Base-by-base conservation (phyloP, 2,888 invertebrate genomes). In the Morpho deidamia region DNA sequence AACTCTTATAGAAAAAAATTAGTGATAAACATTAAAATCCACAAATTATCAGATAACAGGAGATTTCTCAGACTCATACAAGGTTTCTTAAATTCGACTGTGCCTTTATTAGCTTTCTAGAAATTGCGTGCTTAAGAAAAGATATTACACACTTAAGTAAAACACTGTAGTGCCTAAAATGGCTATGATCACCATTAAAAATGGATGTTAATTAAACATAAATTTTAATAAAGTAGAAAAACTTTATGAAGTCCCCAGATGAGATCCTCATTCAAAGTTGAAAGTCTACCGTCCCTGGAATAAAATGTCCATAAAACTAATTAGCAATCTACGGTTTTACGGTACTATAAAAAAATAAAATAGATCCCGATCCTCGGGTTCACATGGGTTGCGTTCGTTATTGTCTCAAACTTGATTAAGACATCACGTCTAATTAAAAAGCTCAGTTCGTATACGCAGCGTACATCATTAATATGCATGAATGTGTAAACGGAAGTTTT, bases 261-360 rank as follows among this genome's bases (percentile, higher is more conserved):
- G 34, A 41, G 34, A 37, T 50, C 11, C 48, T 12, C 9, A 53
- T 64, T 56, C 53, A 68, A 69, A 67, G 61, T 63, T 61, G 65
- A 62, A 61, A 67, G 64, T 67, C 44, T 69, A 69, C 74, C 76
- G 75, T 48, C 72, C 74, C 71, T 61, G 66, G 70, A 76, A 78
- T 80, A 76, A 78, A 79, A 81, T 68, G 62, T 59, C 71, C 74
- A 79, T 84, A 83, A 82, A 86, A 74, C 79, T 84, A 83, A 87
- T 86, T 84, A 87, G 82, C 77, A 77, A 86, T 81, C 75, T 74
- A 79, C 79, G 71, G 69, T 75, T 86, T 83, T 87, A 87, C 71
- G 74, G 72, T 58, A 69, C 67, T 58, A 71, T 85, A 87, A 85
- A 85, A 81, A 78, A 81, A 86, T 83, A 83, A 85, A 84, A 75